Evolutionary conservation across 2,113 vertebrate genomes (phyloP), one percentile per base, ranked within the genome.

Genomic region (Acrocephalus kingi): DNA sequence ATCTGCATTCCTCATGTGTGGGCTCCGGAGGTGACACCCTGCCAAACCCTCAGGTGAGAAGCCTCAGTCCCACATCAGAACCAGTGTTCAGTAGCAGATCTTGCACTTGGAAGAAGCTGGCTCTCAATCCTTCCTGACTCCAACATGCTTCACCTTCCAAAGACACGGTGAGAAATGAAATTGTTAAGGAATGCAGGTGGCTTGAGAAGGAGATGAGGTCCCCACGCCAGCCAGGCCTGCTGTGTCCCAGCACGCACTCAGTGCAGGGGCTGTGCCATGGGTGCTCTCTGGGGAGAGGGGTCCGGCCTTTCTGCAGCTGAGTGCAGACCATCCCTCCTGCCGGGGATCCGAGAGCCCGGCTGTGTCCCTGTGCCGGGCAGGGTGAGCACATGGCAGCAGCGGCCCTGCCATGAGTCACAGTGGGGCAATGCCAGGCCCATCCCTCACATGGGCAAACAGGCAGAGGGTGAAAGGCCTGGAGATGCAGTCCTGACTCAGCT

Each of bases 261-360:
- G 54, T 33, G 55, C 28, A 25, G 56, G 54, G 46, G 33, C 63
- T 33, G 46, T 69, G 84, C 55, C 39, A 8, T 20, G 24, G 43
- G 15, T 6, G 37, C 20, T 52, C 43, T 27, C 46, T 15, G 52
- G 16, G 27, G 3, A 20, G 30, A 58, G 39, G 7, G 14, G 7
- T 61, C 16, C 0, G 1, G 73, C 67, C 51, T 17, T 31, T 52
- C 54, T 37, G 64, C 12, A 3, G 25, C 48, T 30, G 28, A 45
- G 46, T 33, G 9, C 54, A 23, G 54, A 8, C 30, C 37, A 9
- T 21, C 15, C 6, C 2, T 9, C 25, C 1, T 2, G 6, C 4
- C 16, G 15, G 39, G 21, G 30, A 11, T 5, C 37, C 0, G 2
- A 27, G 20, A 8, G 6, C 17, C 10, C 5, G 0, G 4, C 6